Percentiles rank a stretch among this genome's conserved stretches.
phyloP scores from a whole-genome alignment of 1,140 invertebrate genomes.

The Chlorops oryzae region DNA sequence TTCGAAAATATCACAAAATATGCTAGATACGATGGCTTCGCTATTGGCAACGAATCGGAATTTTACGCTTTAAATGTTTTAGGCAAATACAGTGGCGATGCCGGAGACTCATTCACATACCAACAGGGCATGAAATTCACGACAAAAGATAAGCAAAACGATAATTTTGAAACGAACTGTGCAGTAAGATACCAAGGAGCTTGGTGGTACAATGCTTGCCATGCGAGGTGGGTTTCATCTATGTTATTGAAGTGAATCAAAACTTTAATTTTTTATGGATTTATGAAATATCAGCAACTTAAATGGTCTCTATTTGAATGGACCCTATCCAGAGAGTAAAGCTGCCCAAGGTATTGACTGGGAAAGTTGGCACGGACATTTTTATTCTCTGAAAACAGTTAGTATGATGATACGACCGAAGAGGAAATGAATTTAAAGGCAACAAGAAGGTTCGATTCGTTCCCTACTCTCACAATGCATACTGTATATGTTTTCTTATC shows the following conservation, averaged over 20 bases:
- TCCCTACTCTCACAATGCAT: no score
- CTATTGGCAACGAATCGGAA: slow-evolving; percentile 55
- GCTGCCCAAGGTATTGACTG: slow-evolving; percentile 21
- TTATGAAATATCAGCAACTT: no score
- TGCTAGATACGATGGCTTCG: slow-evolving; percentile 57
- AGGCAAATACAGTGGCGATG: slow-evolving; percentile 57
- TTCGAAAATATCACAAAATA: slow-evolving; percentile 49
- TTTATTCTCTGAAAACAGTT: slow-evolving; percentile 20
- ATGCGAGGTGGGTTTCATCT: slow-evolving; percentile 19
- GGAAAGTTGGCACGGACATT: slow-evolving; percentile 17
- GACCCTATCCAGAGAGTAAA: background rate
- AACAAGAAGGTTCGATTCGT: no score
- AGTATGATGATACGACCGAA: slow-evolving; percentile 30
- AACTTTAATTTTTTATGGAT: no score
- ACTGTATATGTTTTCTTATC: no score
- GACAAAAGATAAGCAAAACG: slow-evolving; percentile 19
- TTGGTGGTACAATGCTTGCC: slow-evolving; percentile 25
- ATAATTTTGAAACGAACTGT: slow-evolving; percentile 8
- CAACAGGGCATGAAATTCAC: slow-evolving; percentile 21
- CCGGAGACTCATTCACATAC: slow-evolving; percentile 37
- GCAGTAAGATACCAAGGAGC: slow-evolving; percentile 15
- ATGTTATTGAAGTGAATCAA: no score
- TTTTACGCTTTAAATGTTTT: slow-evolving; percentile 58
- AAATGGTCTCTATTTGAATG: slow-evolving; percentile 11
- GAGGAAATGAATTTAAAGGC: no score